phyloP scores from a whole-genome alignment of 2,113 vertebrate species.

The Rhombomys opimus region DNA sequence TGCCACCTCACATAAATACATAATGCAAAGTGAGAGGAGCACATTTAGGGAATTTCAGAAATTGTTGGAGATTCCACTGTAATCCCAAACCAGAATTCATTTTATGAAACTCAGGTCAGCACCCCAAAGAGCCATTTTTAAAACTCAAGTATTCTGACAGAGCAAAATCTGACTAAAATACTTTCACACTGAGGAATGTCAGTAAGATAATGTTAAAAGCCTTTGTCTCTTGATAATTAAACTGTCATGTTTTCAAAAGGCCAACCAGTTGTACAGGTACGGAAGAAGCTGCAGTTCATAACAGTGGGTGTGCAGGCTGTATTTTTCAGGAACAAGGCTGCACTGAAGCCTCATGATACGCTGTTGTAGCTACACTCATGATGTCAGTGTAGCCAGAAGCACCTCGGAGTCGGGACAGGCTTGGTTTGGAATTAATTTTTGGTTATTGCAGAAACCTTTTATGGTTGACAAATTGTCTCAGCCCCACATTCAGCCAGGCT shows the following conservation, averaged over 20 bases:
- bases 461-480: background rate
- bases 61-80: background rate
- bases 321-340: background rate
- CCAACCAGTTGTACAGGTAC: background rate
- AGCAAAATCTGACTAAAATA: background rate
- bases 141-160: background rate
- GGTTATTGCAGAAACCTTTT: background rate
- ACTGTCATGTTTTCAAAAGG: background rate
- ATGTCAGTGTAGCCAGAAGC: background rate
- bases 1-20: background rate
- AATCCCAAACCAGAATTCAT: background rate
- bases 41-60: background rate
- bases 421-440: background rate
- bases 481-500: background rate
- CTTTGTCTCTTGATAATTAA: background rate
- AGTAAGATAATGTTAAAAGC: background rate
- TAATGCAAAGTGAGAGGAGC: background rate
- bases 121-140: background rate
- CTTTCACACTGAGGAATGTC: background rate
- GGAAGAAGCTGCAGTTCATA: background rate
- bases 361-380: no score
- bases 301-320: no score
- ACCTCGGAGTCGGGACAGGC: background rate
- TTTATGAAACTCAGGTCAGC: background rate
- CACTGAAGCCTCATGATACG: no score